These are phyloP conservation scores for Acanthacorydalis orientalis DNA, from an alignment of 2,888 invertebrate species.

Conservation along the genomic window DNA sequence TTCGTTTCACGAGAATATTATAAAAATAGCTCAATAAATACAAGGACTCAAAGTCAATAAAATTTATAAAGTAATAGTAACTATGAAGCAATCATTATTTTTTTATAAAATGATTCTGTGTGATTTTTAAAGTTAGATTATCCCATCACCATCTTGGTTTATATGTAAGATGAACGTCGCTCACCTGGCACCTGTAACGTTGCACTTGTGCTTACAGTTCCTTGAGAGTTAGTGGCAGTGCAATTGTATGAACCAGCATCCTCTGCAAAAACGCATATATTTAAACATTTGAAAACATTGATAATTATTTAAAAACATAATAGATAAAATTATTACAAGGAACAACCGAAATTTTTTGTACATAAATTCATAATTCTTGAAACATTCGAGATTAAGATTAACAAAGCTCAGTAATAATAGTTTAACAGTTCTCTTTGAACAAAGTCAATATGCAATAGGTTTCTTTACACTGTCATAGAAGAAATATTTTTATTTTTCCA, in stretches of 20 bases:
- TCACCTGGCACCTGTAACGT: conserved; percentile 53
- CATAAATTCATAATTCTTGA: no score
- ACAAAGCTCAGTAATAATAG: no score
- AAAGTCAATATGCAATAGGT: no score
- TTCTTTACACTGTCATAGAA: no score
- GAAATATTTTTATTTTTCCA: no score
- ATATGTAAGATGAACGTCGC: conserved; percentile 34
- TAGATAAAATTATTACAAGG: no score
- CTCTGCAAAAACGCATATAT: conserved; percentile 29
- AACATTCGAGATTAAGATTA: no score
- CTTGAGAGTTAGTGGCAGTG: conserved; percentile 52
- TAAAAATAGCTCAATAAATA: not conserved
- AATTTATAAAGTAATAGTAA: no score
- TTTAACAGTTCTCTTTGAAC: no score
- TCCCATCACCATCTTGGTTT: conserved; percentile 14
- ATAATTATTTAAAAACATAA: conserved; percentile 2
- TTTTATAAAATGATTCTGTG: not conserved
- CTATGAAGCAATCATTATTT: no score
- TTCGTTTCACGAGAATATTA: not conserved
- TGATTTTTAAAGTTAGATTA: not conserved
- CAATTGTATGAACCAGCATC: conserved; percentile 65
- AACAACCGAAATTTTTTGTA: no score
- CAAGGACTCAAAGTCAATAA: no score
- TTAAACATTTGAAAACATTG: conserved; percentile 1
- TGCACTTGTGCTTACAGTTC: conserved; percentile 46